These are phyloP conservation scores for Smittia sp. DNA, from an alignment of 2,888 invertebrate species.

Conservation along the genomic window DNA sequence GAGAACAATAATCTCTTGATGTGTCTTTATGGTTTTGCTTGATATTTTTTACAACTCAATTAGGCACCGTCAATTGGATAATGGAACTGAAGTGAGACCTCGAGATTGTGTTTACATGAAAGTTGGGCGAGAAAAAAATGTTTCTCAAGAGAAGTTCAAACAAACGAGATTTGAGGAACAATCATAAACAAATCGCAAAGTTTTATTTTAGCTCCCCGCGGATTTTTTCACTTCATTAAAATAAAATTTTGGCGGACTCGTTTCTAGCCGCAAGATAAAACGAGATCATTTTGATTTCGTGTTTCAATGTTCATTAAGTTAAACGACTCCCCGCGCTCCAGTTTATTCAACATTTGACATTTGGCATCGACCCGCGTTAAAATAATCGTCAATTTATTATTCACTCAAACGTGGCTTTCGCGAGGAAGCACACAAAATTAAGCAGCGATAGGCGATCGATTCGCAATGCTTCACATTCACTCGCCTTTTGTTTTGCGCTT, in stretches of 20 bases:
- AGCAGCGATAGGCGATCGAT: slow-evolving; percentile 8
- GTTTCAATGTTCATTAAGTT: not conserved
- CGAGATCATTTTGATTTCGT: not conserved
- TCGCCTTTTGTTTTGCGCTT: slow-evolving; percentile 13
- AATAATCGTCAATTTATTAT: not conserved
- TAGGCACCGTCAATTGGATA: not conserved
- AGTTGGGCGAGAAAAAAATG: too few species aligned
- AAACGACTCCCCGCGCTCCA: not conserved
- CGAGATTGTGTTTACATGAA: too few species aligned
- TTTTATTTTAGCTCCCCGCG: not conserved
- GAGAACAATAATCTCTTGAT: not conserved
- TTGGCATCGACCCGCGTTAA: slow-evolving; percentile 10
- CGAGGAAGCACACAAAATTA: not conserved
- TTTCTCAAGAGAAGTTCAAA: not conserved
- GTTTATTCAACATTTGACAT: slow-evolving; percentile 6
- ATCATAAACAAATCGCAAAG: slow-evolving; percentile 16
- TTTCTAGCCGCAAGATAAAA: not conserved
- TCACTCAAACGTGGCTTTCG: not conserved
- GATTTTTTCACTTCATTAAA: not conserved
- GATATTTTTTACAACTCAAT: slow-evolving; percentile 20
- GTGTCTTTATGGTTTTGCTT: not conserved
- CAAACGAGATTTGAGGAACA: slow-evolving; percentile 1
- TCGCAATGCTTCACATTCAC: not conserved
- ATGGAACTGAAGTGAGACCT: not conserved
- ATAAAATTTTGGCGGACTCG: not conserved